phyloP scores from a whole-genome alignment of 1,140 invertebrate genomes.

The Watersipora subatra region DNA sequence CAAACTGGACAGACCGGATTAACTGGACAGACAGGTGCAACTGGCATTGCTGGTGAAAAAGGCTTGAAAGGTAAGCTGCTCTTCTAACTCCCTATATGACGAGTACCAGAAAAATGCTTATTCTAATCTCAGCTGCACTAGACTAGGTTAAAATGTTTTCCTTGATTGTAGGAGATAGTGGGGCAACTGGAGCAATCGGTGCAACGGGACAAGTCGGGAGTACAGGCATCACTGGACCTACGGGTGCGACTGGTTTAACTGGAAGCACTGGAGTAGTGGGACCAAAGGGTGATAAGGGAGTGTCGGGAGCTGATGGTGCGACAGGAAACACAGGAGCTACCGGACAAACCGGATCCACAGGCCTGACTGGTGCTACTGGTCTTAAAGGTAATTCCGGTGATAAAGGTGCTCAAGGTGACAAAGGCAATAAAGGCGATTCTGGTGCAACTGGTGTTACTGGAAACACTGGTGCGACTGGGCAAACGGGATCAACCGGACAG shows the following conservation, averaged over 20 bases:
- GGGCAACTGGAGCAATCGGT: not conserved
- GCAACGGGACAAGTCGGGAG: not conserved
- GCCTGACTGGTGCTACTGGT: not conserved
- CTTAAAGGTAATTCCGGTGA: not conserved
- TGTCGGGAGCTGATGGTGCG: not conserved
- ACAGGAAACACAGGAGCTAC: not conserved
- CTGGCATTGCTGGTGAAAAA: not conserved
- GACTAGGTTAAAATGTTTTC: too few relatives aligned
- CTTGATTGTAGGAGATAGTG: constrained; percentile 3
- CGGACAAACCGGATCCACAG: not conserved
- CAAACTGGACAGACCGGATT: not conserved
- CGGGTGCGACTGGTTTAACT: not conserved
- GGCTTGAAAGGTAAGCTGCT: not conserved
- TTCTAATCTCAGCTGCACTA: too few relatives aligned
- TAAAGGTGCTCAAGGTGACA: not conserved
- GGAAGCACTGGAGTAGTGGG: not conserved
- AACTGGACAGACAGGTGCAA: not conserved
- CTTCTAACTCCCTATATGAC: not conserved
- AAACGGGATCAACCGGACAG: not conserved
- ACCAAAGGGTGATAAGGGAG: not conserved
- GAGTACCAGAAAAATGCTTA: too few relatives aligned
- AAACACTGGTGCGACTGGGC: not conserved
- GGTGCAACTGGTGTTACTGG: not conserved
- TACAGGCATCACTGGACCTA: not conserved
- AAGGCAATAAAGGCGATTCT: not conserved